These are phyloP conservation scores for Aradophagus sp. DNA, from an alignment of 1,140 invertebrate species.

Conservation along the genomic window DNA sequence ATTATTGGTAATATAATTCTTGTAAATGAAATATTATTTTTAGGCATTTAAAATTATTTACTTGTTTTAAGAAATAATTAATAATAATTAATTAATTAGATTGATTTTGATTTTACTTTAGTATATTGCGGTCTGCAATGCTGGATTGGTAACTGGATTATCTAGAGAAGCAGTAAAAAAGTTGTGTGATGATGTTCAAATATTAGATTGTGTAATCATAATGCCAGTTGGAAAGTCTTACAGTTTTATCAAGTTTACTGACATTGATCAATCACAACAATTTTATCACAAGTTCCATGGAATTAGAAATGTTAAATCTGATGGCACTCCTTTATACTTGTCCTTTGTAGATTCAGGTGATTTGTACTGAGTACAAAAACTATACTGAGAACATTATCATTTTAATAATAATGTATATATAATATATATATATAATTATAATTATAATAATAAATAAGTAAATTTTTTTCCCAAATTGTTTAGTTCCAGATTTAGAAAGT, in stretches of 20 bases:
- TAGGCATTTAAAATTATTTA: background rate
- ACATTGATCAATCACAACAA: constrained; percentile 70
- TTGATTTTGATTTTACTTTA: constrained; percentile 59
- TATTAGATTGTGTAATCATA: constrained; percentile 74
- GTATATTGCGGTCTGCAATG: constrained; percentile 82
- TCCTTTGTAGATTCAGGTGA: constrained; percentile 78
- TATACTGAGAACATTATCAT: too few relatives aligned
- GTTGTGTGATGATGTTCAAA: constrained; percentile 72
- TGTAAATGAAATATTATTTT: constrained; percentile 11
- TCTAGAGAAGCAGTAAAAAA: constrained; percentile 78
- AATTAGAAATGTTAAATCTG: constrained; percentile 73
- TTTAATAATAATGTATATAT: too few relatives aligned
- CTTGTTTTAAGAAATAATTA: background rate
- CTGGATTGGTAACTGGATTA: constrained; percentile 83
- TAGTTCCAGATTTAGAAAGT: constrained; percentile 69
- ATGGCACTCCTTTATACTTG: constrained; percentile 79
- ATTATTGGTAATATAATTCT: constrained; percentile 7
- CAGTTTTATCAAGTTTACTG: constrained; percentile 80
- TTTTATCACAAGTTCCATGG: constrained; percentile 77
- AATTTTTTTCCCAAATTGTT: constrained; percentile 12
- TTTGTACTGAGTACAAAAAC: too few relatives aligned
- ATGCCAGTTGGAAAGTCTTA: constrained; percentile 85
- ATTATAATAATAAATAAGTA: constrained; percentile 2
- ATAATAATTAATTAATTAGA: background rate
- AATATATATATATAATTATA: constrained; percentile 1